A percentile compares a stretch with the other conserved stretches of the same genome.
These are phyloP conservation scores for Protonemura montana DNA, from an alignment of 2,888 invertebrate species.

Conservation along the genomic window DNA sequence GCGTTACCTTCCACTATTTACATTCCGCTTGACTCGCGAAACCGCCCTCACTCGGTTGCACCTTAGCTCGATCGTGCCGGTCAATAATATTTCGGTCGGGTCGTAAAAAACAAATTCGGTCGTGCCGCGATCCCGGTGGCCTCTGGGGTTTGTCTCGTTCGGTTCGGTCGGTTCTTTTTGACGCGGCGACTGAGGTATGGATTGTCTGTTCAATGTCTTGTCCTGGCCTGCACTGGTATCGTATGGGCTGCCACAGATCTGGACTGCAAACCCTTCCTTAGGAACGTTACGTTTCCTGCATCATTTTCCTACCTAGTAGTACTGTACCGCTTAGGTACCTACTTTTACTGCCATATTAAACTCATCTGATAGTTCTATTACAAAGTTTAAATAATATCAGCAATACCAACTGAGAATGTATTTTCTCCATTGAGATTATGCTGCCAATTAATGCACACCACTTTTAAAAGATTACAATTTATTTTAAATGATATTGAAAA, in stretches of 20 bases:
- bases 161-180: conserved; percentile 3
- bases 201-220: conserved; percentile 33
- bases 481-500: too few relatives aligned
- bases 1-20: not conserved
- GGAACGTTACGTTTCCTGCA: not conserved
- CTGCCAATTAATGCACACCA: too few relatives aligned
- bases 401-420: too few relatives aligned
- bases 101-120: not conserved
- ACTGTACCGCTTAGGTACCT: too few relatives aligned
- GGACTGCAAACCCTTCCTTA: not conserved
- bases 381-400: too few relatives aligned
- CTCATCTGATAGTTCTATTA: too few relatives aligned
- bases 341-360: too few relatives aligned
- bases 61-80: not conserved
- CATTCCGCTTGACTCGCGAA: not conserved
- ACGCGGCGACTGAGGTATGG: conserved; percentile 24
- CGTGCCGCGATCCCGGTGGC: not conserved
- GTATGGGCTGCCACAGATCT: not conserved
- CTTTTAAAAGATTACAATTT: too few relatives aligned
- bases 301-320: too few relatives aligned
- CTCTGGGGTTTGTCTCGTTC: conserved; percentile 12
- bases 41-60: not conserved
- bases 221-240: conserved; percentile 23
- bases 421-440: too few relatives aligned
- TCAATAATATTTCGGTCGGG: not conserved